Conservation (phyloP, 2,113 vertebrate genomes). For the Urocitellus parryii region DNA sequence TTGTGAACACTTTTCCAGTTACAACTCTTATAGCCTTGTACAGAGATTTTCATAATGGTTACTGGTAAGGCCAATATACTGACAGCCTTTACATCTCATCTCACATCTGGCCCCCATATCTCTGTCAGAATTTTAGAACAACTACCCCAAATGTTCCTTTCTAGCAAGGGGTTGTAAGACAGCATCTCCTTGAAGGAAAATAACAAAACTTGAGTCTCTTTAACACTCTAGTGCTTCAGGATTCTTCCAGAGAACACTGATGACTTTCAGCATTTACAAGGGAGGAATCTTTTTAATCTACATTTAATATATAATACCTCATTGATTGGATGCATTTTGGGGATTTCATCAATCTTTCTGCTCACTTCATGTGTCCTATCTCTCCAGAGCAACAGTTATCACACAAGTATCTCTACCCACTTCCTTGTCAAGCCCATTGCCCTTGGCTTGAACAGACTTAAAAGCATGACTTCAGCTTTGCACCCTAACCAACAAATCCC, state of each 20-base stretch:
- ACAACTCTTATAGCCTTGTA: accelerated
- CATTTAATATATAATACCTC: background rate
- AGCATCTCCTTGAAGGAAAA: background rate
- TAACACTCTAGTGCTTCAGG: accelerated
- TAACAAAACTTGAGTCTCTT: background rate
- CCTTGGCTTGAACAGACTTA: background rate
- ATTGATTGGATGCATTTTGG: background rate
- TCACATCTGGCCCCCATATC: background rate
- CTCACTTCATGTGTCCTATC: background rate
- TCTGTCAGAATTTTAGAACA: accelerated
- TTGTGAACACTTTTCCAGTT: background rate
- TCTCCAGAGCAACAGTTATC: background rate
- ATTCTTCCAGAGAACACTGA: background rate
- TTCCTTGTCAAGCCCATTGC: background rate
- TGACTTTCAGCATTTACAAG: background rate
- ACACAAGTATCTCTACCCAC: background rate
- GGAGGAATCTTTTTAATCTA: background rate
- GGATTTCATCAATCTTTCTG: background rate
- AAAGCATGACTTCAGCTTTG: background rate
- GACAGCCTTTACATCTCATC: background rate
- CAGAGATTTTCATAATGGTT: background rate
- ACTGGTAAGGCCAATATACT: background rate
- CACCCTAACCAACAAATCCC: background rate
- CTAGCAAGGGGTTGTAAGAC: accelerated
- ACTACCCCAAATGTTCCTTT: background rate